Percentiles rank a stretch among this genome's conserved stretches.
Evolutionary conservation across 1,140 invertebrate species (phyloP).

Genomic region (Ceratitis capitata): DNA sequence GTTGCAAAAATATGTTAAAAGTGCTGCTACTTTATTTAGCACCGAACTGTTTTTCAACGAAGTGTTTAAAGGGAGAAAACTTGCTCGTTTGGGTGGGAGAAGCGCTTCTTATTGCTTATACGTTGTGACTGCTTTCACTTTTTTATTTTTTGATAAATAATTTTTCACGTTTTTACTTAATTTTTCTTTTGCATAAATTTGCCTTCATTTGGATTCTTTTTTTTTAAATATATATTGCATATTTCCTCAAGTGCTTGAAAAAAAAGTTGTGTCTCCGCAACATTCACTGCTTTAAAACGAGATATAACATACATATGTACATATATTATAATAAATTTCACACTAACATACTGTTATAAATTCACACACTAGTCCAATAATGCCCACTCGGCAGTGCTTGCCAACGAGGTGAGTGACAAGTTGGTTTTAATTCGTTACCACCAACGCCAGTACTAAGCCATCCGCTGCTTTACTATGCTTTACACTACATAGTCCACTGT

Average conservation of each 20-base stretch:
- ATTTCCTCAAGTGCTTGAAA: no score
- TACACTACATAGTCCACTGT: not conserved
- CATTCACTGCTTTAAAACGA: not conserved
- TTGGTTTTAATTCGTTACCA: not conserved
- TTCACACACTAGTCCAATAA: not conserved
- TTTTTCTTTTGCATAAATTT: not conserved
- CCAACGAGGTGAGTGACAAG: not conserved
- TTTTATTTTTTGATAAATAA: not conserved
- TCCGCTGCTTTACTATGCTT: not conserved
- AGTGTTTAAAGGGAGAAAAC: not conserved
- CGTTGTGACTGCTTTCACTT: not conserved
- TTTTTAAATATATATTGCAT: not conserved
- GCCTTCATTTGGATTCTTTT: not conserved
- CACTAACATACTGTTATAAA: not conserved
- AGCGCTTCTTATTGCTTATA: not conserved
- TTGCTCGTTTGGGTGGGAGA: not conserved
- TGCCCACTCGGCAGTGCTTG: not conserved
- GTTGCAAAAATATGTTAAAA: not conserved
- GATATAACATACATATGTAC: not conserved
- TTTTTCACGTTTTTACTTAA: not conserved
- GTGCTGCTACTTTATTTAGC: not conserved
- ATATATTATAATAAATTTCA: not conserved
- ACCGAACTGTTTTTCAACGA: no score
- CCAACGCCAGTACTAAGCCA: no score
- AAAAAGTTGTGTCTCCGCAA: no score